These are phyloP conservation scores for Tromatobia lineatoria DNA, from an alignment of 2,888 invertebrate genomes.

Conservation along the genomic window DNA sequence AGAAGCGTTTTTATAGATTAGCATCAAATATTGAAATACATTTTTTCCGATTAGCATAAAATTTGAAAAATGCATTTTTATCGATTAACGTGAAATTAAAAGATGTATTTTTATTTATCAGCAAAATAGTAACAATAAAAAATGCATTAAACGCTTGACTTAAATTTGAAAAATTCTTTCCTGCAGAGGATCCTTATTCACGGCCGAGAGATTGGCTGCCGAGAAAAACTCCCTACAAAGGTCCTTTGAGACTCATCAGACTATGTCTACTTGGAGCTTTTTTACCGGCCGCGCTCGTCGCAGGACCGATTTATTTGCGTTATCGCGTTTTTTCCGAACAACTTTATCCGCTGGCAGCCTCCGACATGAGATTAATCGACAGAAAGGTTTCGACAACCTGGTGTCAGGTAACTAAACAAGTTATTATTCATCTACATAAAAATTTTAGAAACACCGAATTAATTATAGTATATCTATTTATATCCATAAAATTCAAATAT, in stretches of 20 bases:
- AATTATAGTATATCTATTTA: no score
- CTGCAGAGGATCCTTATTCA: constrained; percentile 63
- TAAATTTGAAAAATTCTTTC: not conserved
- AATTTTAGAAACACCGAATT: no score
- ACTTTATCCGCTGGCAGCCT: constrained; percentile 91
- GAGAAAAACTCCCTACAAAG: constrained; percentile 79
- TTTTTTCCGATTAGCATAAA: no score
- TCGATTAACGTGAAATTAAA: no score
- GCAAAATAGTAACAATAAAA: no score
- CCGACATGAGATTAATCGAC: constrained; percentile 92
- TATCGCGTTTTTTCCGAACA: constrained; percentile 90
- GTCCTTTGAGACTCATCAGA: constrained; percentile 88
- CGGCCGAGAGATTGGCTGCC: constrained; percentile 79
- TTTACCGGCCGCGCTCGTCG: constrained; percentile 89
- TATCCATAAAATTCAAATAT: no score
- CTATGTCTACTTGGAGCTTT: constrained; percentile 89
- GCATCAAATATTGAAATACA: no score
- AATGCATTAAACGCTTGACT: no score
- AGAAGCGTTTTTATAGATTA: no score
- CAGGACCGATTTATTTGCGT: constrained; percentile 90
- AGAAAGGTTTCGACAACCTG: constrained; percentile 91
- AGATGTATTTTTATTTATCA: no score
- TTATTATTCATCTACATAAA: not conserved
- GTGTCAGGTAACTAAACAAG: constrained; percentile 89
- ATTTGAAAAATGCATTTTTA: no score